Evolutionary conservation across 2,113 vertebrate species (phyloP), one percentile per base, ranked within the genome.

Genomic region (Strigops habroptila): DNA sequence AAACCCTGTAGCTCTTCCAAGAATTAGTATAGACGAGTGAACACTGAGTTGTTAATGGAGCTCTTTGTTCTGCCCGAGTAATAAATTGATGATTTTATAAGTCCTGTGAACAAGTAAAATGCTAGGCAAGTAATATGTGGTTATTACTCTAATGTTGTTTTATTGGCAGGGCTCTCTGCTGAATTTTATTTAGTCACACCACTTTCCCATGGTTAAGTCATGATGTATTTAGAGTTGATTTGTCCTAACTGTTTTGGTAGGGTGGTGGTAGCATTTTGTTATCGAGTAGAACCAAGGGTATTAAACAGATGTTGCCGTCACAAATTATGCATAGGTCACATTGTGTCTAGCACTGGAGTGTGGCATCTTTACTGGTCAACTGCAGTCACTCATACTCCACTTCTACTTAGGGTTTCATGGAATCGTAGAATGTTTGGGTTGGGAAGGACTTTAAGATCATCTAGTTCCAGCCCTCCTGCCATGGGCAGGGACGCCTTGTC

Each of bases 1-100:
- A 75, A 95, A 49, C 62, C 11, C 14, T 43, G 15, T 53, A 51
- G n/a, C 52, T 74, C 3, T 18, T 39, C 33, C 43, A 51, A 51
- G 39, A 81, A 10, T 5, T 90, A 49, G 22, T 57, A 14, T 8
- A 57, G 59, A 57, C 1, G 5, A 79, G 33, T 37, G n/a, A 86
- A 65, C 17, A 28, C 46, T 12, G 18, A 71, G 48, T 82, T 83
- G 35, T 41, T 91, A 81, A 81, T 59, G 46, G 49, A 86, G 18
- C 15, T 88, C 55, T 88, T 69, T 57, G 22, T 96, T 94, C 68
- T 90, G 55, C 86, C 60, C 22, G 55, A 92, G 35, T 86, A 83
- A 53, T 88, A 74, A 92, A 88, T 86, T 63, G 86, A 46, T 90
- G 59, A 80, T 92, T 93, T 88, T 88, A 2, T 70, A 74, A 92